Evolutionary conservation across 2,888 invertebrate species (phyloP), one percentile per base, ranked within the genome.

Genomic region (Altica lythri): DNA sequence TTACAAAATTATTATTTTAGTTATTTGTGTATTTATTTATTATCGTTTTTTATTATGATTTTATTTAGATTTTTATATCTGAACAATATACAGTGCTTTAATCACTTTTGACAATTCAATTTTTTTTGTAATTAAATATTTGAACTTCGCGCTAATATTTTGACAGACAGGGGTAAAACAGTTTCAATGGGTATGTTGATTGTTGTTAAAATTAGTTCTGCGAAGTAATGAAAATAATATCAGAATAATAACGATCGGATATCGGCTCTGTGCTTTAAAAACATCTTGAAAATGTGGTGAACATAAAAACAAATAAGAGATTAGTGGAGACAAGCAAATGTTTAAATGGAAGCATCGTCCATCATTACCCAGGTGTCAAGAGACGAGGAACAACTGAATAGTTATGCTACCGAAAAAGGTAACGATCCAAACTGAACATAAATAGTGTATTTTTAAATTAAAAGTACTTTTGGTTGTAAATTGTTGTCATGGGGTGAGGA

Each of bases 351-450:
- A 92, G 92, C 92, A 88, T 90, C 94, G 90, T 95, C 94, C 90
- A 94, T 95, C 85, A 95, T 95, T 82, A 93, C 94, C 82, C 93
- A 94, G 88, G 95, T 94, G 86, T 91, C 91, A 84, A 89, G 93
- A 85, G 94, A 95, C 88, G 94, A 94, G 86, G 94, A 94, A 82
- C 90, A 90, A 84, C 85, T 92, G 82, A 92, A 90, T 84, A 91
- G 88, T 83, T 89, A 88, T 84, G 85, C 88, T 80, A 84, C 88
- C 83, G 93, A 92, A 83, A 92, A 93, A 92, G 92, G 93, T 93
- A 86, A 86, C n/a, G n/a, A n/a, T n/a, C n/a, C n/a, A n/a, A n/a
- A n/a, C n/a, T n/a, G n/a, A n/a, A n/a, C n/a, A n/a, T n/a, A n/a
- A n/a, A n/a, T n/a, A n/a, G n/a, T n/a, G n/a, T n/a, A n/a, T n/a